A percentile compares a stretch with the other conserved stretches of the same genome.
Conservation (phyloP, 2,113 vertebrate genomes). For the Jaculus jaculus region DNA sequence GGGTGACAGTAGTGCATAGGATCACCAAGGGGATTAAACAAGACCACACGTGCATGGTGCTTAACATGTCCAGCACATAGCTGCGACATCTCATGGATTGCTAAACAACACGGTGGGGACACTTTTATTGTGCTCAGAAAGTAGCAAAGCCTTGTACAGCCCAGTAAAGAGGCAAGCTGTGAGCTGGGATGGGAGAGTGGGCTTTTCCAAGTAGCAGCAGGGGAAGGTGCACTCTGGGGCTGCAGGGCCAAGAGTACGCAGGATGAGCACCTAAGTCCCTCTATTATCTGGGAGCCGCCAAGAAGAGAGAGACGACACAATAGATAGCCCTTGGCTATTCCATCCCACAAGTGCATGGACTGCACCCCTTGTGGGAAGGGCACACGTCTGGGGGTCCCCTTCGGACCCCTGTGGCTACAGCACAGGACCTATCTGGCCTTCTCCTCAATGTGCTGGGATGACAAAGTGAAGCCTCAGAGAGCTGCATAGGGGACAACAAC, state of each 20-base stretch:
- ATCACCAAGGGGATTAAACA: background rate
- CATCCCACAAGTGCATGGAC: too few relatives aligned
- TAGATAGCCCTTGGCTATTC: too few relatives aligned
- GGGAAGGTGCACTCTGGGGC: background rate
- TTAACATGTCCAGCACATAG: background rate
- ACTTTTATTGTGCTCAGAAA: background rate
- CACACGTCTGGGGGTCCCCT: accelerated
- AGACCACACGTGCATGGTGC: accelerated
- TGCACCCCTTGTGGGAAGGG: background rate
- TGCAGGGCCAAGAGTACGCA: background rate
- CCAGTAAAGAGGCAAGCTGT: background rate
- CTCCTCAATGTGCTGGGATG: background rate
- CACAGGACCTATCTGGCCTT: background rate
- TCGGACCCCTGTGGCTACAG: background rate
- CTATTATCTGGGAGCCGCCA: background rate
- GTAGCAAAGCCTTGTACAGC: background rate
- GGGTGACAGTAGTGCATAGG: background rate
- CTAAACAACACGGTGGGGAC: background rate
- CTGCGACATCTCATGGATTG: background rate
- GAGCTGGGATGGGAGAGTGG: background rate
- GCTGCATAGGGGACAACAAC: background rate
- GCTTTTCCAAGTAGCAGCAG: background rate
- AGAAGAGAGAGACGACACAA: background rate
- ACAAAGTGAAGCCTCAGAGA: too few relatives aligned
- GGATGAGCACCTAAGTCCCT: background rate